These are phyloP conservation scores for Drosophila incognita DNA, from an alignment of 2,888 invertebrate species.

Conservation along the genomic window DNA sequence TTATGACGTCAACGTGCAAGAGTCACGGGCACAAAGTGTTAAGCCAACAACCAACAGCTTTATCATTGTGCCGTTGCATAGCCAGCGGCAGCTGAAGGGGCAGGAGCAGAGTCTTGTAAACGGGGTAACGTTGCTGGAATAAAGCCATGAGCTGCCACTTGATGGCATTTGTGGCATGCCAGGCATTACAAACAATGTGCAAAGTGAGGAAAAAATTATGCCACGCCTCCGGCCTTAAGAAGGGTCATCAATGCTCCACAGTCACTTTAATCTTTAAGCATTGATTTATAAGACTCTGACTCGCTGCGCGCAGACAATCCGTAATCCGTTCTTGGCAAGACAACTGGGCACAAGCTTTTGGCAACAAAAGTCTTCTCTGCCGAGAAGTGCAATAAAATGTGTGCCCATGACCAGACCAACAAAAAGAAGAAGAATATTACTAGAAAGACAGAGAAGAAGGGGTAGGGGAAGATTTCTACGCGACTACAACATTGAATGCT, in stretches of 20 bases:
- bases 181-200: constrained; percentile 70
- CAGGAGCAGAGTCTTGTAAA: constrained; percentile 11
- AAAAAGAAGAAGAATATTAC: constrained; percentile 20
- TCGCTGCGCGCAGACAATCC: constrained; percentile 59
- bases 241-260: constrained; percentile 42
- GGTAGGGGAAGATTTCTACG: not conserved
- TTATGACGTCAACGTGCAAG: constrained; percentile 65
- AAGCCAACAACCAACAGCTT: constrained; percentile 71
- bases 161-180: constrained; percentile 64
- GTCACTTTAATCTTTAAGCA: constrained; percentile 75
- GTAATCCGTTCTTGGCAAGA: constrained; percentile 76
- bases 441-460: not conserved
- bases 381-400: constrained; percentile 70
- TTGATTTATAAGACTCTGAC: constrained; percentile 71
- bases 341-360: constrained; percentile 62
- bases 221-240: constrained; percentile 25
- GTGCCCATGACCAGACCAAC: constrained; percentile 52
- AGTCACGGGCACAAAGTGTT: constrained; percentile 57
- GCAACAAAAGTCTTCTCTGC: constrained; percentile 45
- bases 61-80: constrained; percentile 50
- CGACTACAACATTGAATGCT: constrained; percentile 29
- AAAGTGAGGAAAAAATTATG: constrained; percentile 56
- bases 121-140: constrained; percentile 46
- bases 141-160: constrained; percentile 55
- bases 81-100: not conserved